These are phyloP conservation scores for Hedya salicella DNA, from an alignment of 2,888 invertebrate species.

Conservation along the genomic window DNA sequence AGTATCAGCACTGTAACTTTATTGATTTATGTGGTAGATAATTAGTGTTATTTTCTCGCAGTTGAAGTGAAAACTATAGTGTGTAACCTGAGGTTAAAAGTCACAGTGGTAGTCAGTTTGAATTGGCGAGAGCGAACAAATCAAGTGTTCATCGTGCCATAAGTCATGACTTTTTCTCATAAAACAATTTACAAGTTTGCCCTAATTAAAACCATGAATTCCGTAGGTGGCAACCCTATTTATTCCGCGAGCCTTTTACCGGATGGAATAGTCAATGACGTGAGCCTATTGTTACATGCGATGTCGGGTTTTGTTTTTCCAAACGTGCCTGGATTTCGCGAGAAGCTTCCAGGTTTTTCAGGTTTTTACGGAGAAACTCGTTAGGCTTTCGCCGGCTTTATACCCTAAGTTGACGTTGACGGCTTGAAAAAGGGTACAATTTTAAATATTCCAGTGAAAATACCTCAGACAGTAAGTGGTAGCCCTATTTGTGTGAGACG, in stretches of 20 bases:
- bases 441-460: background rate
- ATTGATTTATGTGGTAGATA: too few relatives aligned
- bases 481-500: too few relatives aligned
- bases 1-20: too few relatives aligned
- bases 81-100: too few relatives aligned
- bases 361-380: constrained; percentile 17
- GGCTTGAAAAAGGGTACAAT: background rate
- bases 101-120: too few relatives aligned
- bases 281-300: constrained; percentile 38
- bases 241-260: constrained; percentile 27
- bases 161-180: too few relatives aligned
- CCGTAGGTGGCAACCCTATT: constrained; percentile 30
- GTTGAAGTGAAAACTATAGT: too few relatives aligned
- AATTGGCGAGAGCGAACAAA: too few relatives aligned
- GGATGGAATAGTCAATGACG: constrained; percentile 42
- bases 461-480: too few relatives aligned
- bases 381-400: constrained; percentile 22
- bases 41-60: too few relatives aligned
- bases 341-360: constrained; percentile 17
- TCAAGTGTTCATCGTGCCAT: too few relatives aligned
- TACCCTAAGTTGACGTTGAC: constrained; percentile 1
- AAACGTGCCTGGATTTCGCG: constrained; percentile 37
- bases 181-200: too few relatives aligned
- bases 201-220: background rate
- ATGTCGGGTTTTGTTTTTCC: constrained; percentile 33